Evolutionary conservation across 2,797 vertebrate genomes (phyloP), one percentile per base, ranked within the genome.

Genomic region (Propithecus deckenii): DNA sequence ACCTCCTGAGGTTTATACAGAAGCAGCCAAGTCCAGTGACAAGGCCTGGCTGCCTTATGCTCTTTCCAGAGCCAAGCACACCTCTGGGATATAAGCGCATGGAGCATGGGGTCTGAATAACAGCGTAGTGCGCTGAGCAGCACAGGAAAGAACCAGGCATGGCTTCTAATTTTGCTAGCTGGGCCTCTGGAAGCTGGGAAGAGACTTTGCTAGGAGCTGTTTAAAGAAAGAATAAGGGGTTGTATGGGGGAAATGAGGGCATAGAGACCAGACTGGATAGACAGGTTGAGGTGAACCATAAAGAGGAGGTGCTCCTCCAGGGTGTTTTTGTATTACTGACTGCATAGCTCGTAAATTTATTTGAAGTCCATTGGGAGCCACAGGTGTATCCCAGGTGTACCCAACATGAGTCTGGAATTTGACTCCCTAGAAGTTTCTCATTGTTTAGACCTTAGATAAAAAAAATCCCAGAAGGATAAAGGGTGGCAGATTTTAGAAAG

Each of bases 381-480:
- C 71, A 76, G 35, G 55, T 65, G n/a, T 23, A 84, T 59, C 83
- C 89, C 63, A 91, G 88, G 46, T 95, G 52, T 71, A 74, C 46
- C 63, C 83, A 55, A 41, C 59, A 4, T 28, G n/a, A 96, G 13
- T 71, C 76, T 91, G 14, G 50, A 92, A 92, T 38, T 63, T 61
- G 81, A 81, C 79, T 95, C 72, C 57, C 87, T 75, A 63, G 55
- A 65, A 93, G 32, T 59, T 57, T 93, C 67, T 90, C 87, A 28
- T 48, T 75, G 35, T 96, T 88, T 94, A 86, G 67, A 94, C 50
- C 28, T 90, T 93, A 92, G 87, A 67, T 88, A 88, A 96, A 96
- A 96, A 96, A 69, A 88, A 92, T 63, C 38, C n/a, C 76, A 75
- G 69, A 72, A 92, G 83, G 52, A 92, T 30, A 90, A 92, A 83